phyloP scores from a whole-genome alignment of 92 coral and sea anemone species.

The Porites evermanni region DNA sequence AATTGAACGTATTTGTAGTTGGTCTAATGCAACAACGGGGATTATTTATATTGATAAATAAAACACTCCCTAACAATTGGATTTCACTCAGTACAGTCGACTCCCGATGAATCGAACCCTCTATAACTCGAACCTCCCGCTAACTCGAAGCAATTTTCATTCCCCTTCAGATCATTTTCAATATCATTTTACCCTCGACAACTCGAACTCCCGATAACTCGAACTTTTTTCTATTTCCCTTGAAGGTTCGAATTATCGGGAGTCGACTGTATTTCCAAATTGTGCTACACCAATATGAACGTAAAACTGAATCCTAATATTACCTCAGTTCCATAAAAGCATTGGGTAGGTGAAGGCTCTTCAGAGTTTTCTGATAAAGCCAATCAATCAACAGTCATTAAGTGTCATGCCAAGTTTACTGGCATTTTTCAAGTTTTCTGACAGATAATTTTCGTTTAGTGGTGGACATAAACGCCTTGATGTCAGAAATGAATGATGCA shows the following conservation, averaged over 20 bases:
- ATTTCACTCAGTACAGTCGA: too few species aligned
- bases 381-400: background rate
- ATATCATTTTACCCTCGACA: too few species aligned
- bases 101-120: too few species aligned
- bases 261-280: too few species aligned
- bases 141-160: too few species aligned
- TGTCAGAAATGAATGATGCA: background rate
- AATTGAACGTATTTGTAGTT: background rate
- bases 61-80: too few species aligned
- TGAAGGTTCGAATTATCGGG: too few species aligned
- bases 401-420: background rate
- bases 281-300: background rate
- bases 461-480: background rate
- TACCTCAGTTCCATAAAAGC: background rate
- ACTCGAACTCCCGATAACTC: too few species aligned
- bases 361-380: background rate
- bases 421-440: background rate
- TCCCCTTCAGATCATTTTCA: too few species aligned
- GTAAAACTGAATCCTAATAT: background rate
- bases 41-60: background rate
- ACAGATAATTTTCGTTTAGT: background rate
- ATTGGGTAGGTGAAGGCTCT: background rate
- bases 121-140: too few species aligned
- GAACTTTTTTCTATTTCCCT: too few species aligned
- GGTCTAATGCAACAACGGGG: background rate